A percentile compares a stretch with the other conserved stretches of the same genome.
phyloP scores from a whole-genome alignment of 1,140 invertebrate species.

The Zaprionus camerounensis region DNA sequence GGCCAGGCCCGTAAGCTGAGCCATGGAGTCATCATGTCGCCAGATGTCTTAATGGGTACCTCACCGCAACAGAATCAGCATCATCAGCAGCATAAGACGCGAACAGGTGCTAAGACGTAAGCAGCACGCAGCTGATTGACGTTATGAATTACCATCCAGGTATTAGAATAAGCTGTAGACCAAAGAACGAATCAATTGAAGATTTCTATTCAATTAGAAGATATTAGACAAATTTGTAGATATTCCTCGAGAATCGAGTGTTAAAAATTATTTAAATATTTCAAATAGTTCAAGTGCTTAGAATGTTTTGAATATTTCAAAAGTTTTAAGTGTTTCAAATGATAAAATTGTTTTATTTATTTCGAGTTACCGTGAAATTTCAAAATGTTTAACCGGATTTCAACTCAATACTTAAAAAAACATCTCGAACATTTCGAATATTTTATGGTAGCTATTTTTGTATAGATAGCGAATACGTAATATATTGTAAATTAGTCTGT shows the following conservation, averaged over 20 bases:
- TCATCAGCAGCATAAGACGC: slow-evolving; percentile 4
- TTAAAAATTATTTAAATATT: not conserved
- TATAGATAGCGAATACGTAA: slow-evolving; percentile 7
- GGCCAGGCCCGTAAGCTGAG: slow-evolving; percentile 46
- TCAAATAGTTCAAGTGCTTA: not conserved
- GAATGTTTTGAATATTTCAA: slow-evolving; percentile 8
- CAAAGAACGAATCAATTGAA: slow-evolving; percentile 40
- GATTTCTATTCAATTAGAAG: not conserved
- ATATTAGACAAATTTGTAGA: slow-evolving; percentile 7
- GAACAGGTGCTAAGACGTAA: slow-evolving; percentile 17
- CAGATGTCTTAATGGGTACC: slow-evolving; percentile 61
- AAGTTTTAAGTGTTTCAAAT: slow-evolving; percentile 9
- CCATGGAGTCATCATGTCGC: slow-evolving; percentile 66
- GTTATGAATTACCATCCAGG: slow-evolving; percentile 14
- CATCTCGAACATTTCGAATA: not conserved
- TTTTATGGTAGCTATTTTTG: slow-evolving; percentile 31
- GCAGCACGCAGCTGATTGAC: not conserved
- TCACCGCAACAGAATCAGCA: slow-evolving; percentile 16
- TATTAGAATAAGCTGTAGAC: slow-evolving; percentile 37
- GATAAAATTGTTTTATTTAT: not conserved
- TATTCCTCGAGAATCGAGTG: not conserved
- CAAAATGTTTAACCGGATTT: not conserved
- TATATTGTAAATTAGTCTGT: not conserved
- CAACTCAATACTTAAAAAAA: not conserved
- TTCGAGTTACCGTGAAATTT: not conserved